A percentile compares a stretch with the other conserved stretches of the same genome.
Conservation (phyloP, 2,797 vertebrate species). For the Psittacula echo region DNA sequence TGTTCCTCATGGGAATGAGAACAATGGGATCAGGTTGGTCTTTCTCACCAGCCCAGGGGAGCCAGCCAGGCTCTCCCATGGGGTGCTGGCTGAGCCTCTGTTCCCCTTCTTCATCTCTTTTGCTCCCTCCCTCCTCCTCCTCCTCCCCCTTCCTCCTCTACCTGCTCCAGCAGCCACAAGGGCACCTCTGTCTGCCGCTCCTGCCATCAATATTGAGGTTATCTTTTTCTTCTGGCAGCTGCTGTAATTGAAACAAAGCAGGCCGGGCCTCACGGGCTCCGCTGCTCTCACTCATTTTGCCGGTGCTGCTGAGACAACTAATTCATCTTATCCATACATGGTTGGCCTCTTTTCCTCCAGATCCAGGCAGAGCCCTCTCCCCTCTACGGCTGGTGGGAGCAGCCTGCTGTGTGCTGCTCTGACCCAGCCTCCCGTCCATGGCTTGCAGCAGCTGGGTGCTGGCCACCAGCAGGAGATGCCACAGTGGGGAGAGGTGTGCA, state of each 20-base stretch:
- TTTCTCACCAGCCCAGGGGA: not conserved
- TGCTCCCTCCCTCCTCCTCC: not conserved
- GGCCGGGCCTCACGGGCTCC: constrained; percentile 75
- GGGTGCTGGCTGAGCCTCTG: not conserved
- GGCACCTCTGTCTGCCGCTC: constrained; percentile 70
- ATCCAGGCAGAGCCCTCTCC: not conserved
- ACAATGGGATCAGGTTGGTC: not conserved
- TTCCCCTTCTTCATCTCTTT: not conserved
- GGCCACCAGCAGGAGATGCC: not conserved
- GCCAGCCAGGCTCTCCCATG: not conserved
- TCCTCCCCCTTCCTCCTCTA: constrained; percentile 34
- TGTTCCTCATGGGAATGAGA: not conserved
- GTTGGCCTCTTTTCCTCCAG: constrained; percentile 73
- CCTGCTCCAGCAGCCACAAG: constrained; percentile 61
- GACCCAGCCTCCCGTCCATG: not conserved
- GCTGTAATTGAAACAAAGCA: constrained; percentile 83
- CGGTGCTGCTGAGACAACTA: constrained; percentile 73
- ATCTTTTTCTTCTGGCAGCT: constrained; percentile 77
- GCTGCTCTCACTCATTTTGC: constrained; percentile 75
- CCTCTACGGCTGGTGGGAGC: not conserved
- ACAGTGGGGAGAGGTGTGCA: not conserved
- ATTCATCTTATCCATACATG: constrained; percentile 72
- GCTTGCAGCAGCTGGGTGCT: not conserved
- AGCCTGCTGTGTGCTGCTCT: not conserved
- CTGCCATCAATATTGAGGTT: constrained; percentile 79